Percentiles rank a stretch among this genome's conserved stretches.
Conservation (phyloP, 2,888 invertebrate genomes). For the Caenorhabditis uteleia region DNA sequence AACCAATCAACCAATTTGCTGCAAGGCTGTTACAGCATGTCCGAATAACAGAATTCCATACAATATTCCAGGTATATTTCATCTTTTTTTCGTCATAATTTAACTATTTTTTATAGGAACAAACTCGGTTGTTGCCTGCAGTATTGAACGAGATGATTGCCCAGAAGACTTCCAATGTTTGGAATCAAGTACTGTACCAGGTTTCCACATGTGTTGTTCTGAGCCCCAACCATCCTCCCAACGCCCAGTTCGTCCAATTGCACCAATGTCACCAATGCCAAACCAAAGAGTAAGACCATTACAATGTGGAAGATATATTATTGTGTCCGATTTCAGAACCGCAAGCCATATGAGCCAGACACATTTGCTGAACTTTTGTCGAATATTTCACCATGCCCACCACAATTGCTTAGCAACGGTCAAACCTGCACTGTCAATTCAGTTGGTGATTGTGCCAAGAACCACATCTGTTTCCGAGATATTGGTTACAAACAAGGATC, state of each 20-base stretch:
- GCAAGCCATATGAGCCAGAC: slow-evolving; percentile 36
- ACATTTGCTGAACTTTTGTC: slow-evolving; percentile 47
- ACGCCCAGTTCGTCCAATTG: slow-evolving; percentile 30
- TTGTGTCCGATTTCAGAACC: slow-evolving; percentile 4
- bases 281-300: slow-evolving; percentile 1
- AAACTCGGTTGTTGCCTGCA: slow-evolving; percentile 66
- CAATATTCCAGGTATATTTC: slow-evolving; percentile 57
- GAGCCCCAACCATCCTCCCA: slow-evolving; percentile 31
- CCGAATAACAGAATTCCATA: slow-evolving; percentile 62
- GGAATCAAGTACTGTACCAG: slow-evolving; percentile 63
- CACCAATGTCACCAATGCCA: slow-evolving; percentile 18
- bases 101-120: slow-evolving; percentile 43
- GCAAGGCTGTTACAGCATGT: slow-evolving; percentile 60
- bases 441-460: slow-evolving; percentile 47
- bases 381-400: slow-evolving; percentile 60
- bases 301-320: slow-evolving; percentile 8
- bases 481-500: slow-evolving; percentile 47
- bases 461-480: slow-evolving; percentile 48
- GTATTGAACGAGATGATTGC: slow-evolving; percentile 63
- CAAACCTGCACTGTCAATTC: slow-evolving; percentile 62
- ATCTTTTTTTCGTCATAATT: neutral
- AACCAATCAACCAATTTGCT: slow-evolving; percentile 63
- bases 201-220: slow-evolving; percentile 69
- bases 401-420: slow-evolving; percentile 55
- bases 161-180: slow-evolving; percentile 62